These are phyloP conservation scores for Rhinella marina DNA, from an alignment of 2,797 vertebrate species.

Conservation along the genomic window DNA sequence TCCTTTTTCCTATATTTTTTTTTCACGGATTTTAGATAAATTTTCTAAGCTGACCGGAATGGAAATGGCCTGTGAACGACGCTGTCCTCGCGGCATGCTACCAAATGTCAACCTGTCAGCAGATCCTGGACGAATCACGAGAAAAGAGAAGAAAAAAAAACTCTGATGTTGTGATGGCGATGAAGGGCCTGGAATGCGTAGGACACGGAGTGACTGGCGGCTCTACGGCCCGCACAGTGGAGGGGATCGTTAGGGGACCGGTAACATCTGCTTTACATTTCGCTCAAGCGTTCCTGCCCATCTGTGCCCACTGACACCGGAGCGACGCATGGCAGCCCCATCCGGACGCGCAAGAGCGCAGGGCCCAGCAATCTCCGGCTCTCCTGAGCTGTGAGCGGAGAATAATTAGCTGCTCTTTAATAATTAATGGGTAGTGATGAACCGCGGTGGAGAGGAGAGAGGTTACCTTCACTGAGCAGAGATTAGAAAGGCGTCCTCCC, in stretches of 20 bases:
- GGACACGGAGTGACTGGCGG: neutral
- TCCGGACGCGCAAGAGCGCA: neutral
- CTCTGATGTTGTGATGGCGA: neutral
- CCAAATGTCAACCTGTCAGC: constrained; percentile 43
- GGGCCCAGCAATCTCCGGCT: neutral
- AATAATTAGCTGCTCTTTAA: neutral
- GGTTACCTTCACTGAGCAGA: neutral
- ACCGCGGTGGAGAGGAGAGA: neutral
- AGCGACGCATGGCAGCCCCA: neutral
- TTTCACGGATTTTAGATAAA: neutral
- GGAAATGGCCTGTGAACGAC: constrained; percentile 30
- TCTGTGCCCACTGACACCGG: constrained; percentile 41
- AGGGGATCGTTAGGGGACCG: neutral
- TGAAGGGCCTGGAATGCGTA: neutral
- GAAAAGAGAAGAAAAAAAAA: neutral
- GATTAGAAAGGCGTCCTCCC: constrained; percentile 47
- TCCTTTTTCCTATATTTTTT: neutral
- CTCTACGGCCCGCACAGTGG: neutral
- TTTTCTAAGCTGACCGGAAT: neutral
- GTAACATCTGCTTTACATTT: constrained; percentile 28
- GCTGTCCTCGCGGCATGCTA: too few relatives aligned
- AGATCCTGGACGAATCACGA: neutral
- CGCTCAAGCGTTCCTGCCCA: neutral
- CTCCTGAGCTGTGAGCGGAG: neutral
- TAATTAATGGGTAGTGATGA: neutral